Conservation (phyloP, 2,797 vertebrate genomes). For the Hyperoplus lanceolatus region DNA sequence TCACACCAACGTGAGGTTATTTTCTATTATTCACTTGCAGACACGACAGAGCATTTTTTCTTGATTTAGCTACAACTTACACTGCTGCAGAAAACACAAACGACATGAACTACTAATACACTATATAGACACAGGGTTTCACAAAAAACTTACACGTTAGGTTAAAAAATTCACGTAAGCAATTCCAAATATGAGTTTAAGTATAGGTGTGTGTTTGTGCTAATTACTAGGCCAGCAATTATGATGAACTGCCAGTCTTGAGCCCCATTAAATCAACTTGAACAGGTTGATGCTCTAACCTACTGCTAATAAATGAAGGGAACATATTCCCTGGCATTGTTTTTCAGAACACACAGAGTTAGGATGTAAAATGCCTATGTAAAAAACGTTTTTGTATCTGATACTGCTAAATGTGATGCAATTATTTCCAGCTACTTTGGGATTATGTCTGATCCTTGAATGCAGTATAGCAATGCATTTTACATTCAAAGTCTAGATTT, state of each 20-base stretch:
- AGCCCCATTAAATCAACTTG: conserved; percentile 36
- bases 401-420: conserved; percentile 22
- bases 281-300: conserved; percentile 27
- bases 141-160: conserved; percentile 4
- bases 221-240: background rate
- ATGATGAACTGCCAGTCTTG: conserved; percentile 1
- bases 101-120: background rate
- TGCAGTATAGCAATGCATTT: conserved; percentile 3
- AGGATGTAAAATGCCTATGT: conserved; percentile 9
- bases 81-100: conserved; percentile 10
- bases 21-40: conserved; percentile 32
- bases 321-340: conserved; percentile 9
- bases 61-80: conserved; percentile 14
- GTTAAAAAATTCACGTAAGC: background rate
- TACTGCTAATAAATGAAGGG: conserved; percentile 33
- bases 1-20: conserved; percentile 40
- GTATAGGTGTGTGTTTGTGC: background rate
- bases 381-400: background rate
- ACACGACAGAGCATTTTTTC: conserved; percentile 13
- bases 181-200: background rate
- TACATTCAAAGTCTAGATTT: conserved; percentile 3
- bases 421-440: conserved; percentile 11
- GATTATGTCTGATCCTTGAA: background rate
- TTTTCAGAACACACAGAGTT: conserved; percentile 11
- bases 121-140: background rate